phyloP scores from a whole-genome alignment of 64 coral and sea anemone species.

The Montipora capricornis region DNA sequence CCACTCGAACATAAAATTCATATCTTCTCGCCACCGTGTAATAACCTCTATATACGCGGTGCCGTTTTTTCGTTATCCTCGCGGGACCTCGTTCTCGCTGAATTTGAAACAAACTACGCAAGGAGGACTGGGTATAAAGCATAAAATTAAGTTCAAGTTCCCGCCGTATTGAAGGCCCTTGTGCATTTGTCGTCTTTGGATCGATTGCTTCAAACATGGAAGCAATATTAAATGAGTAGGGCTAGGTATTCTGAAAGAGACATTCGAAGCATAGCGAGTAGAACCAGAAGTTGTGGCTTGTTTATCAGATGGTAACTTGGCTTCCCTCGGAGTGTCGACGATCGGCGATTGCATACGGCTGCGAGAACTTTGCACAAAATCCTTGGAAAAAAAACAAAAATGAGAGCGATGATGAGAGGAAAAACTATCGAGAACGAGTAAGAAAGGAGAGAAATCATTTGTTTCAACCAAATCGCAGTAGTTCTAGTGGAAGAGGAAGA shows the following conservation, averaged over 20 bases:
- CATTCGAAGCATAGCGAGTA: background rate
- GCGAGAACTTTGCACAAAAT: background rate
- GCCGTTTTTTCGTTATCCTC: background rate
- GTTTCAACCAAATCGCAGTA: conserved; percentile 29
- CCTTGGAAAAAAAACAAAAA: conserved; percentile 19
- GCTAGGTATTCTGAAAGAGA: background rate
- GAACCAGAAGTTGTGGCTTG: background rate
- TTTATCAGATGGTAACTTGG: too few species aligned
- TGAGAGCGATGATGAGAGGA: background rate
- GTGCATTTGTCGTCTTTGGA: background rate
- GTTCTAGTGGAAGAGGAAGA: background rate
- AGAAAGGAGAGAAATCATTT: background rate
- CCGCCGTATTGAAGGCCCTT: background rate
- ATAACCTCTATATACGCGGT: background rate
- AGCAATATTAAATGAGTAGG: conserved; percentile 14
- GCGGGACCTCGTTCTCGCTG: conserved; percentile 7
- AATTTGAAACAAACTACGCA: background rate
- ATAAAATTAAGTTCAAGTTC: background rate
- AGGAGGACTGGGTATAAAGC: background rate
- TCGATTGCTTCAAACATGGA: conserved; percentile 25
- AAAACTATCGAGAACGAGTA: too few species aligned
- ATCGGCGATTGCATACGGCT: too few species aligned
- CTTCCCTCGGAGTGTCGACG: too few species aligned
- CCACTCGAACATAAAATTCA: too few species aligned
- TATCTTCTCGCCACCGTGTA: too few species aligned